Evolutionary conservation across 2,113 vertebrate species (phyloP).

Genomic region (Trematocara zebra): DNA sequence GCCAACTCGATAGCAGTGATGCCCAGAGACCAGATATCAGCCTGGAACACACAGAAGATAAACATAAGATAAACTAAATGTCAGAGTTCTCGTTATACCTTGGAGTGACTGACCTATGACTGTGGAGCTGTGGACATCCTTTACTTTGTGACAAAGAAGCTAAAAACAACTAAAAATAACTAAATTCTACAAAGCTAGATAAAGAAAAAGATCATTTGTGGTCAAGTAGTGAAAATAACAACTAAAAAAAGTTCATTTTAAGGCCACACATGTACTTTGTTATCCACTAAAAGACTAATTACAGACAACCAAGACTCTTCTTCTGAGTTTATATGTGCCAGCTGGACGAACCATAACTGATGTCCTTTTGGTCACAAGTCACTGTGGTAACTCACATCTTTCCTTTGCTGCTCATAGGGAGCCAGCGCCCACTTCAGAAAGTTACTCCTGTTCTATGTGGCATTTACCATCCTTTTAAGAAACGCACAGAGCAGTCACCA

Average conservation of each 20-base stretch:
- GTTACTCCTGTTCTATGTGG: neutral
- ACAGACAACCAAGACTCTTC: neutral
- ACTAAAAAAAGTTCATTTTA: neutral
- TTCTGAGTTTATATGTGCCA: neutral
- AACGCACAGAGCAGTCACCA: neutral
- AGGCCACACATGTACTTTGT: neutral
- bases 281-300: neutral
- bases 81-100: neutral
- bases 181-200: neutral
- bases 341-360: neutral
- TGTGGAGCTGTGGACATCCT: neutral
- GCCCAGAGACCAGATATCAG: conserved; percentile 97
- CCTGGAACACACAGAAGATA: conserved; percentile 69
- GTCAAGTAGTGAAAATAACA: neutral
- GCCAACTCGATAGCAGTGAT: conserved; percentile 96
- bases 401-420: neutral
- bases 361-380: neutral
- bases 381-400: neutral
- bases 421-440: neutral
- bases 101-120: neutral
- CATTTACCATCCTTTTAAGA: neutral
- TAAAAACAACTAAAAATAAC: neutral
- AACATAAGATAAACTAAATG: neutral
- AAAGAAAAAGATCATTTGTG: neutral
- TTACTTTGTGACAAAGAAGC: neutral